A percentile compares a stretch with the other conserved stretches of the same genome.
phyloP scores from a whole-genome alignment of 1,140 invertebrate genomes.

The Dinothrombium tinctorium region DNA sequence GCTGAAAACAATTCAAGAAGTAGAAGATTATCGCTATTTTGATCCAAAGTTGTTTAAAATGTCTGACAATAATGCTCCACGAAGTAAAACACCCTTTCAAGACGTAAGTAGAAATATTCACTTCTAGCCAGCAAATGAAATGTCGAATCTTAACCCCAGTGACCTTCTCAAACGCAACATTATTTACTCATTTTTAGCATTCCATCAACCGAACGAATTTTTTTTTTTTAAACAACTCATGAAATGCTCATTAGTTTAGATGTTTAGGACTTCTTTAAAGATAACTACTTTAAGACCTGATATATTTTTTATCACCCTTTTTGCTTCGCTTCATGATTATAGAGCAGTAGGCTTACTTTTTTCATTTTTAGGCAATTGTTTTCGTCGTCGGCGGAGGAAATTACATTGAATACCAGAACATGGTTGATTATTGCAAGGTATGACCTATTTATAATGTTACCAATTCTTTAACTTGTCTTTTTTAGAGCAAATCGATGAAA shows the following conservation, averaged over 20 bases:
- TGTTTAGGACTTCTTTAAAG: conserved; percentile 3
- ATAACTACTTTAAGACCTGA: too few relatives aligned
- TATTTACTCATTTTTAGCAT: background rate
- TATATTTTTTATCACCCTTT: too few relatives aligned
- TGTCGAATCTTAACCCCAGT: background rate
- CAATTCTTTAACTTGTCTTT: background rate
- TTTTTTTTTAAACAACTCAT: too few relatives aligned
- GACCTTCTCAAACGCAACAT: background rate
- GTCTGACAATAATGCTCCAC: conserved; percentile 24
- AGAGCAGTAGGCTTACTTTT: background rate
- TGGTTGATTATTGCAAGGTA: conserved; percentile 76
- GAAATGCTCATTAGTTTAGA: too few relatives aligned
- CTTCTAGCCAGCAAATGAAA: too few relatives aligned
- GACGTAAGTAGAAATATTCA: conserved; percentile 19
- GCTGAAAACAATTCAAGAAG: conserved; percentile 44
- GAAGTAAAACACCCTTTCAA: conserved; percentile 24
- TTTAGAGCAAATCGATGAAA: conserved; percentile 28
- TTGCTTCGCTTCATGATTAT: conserved; percentile 3
- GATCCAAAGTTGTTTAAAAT: conserved; percentile 70
- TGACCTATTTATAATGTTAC: background rate
- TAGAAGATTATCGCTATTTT: conserved; percentile 67
- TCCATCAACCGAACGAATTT: background rate
- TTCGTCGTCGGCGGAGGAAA: conserved; percentile 95
- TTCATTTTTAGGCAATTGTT: conserved; percentile 60
- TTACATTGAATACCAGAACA: conserved; percentile 98